phyloP scores from a whole-genome alignment of 2,797 vertebrate genomes.

The Cossypha dichroa region DNA sequence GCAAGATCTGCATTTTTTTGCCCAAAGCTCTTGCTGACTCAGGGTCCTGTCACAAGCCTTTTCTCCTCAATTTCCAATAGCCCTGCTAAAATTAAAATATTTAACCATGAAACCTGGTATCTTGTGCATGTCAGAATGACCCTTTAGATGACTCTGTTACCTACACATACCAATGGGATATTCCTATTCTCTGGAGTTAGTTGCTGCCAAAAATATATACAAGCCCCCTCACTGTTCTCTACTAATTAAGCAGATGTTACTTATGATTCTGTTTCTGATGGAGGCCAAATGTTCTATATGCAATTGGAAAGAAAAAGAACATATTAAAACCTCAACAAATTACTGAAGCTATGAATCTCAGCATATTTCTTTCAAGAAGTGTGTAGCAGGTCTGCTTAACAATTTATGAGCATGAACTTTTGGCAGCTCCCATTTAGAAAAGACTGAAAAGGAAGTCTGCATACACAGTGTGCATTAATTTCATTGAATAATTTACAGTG shows the following conservation, averaged over 20 bases:
- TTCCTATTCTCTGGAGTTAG: background rate
- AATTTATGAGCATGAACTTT: constrained; percentile 23
- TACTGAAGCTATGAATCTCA: background rate
- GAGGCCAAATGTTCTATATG: background rate
- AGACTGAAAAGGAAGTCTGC: constrained; percentile 14
- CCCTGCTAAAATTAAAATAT: background rate
- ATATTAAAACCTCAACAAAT: background rate
- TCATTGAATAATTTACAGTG: constrained; percentile 29
- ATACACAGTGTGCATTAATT: background rate
- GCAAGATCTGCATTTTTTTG: fast-evolving
- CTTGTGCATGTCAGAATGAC: background rate
- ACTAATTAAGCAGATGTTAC: background rate
- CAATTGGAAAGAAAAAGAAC: background rate
- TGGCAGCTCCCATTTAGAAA: background rate
- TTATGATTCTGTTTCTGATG: background rate
- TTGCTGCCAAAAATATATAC: background rate
- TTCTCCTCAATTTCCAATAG: fast-evolving
- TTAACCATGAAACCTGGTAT: background rate
- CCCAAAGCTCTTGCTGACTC: background rate
- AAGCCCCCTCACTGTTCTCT: background rate
- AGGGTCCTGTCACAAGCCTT: background rate
- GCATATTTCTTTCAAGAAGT: background rate
- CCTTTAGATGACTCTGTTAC: background rate
- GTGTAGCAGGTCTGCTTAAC: background rate
- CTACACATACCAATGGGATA: background rate